Evolutionary conservation across 2,797 vertebrate species (phyloP).

Genomic region (Gallirallus australis): DNA sequence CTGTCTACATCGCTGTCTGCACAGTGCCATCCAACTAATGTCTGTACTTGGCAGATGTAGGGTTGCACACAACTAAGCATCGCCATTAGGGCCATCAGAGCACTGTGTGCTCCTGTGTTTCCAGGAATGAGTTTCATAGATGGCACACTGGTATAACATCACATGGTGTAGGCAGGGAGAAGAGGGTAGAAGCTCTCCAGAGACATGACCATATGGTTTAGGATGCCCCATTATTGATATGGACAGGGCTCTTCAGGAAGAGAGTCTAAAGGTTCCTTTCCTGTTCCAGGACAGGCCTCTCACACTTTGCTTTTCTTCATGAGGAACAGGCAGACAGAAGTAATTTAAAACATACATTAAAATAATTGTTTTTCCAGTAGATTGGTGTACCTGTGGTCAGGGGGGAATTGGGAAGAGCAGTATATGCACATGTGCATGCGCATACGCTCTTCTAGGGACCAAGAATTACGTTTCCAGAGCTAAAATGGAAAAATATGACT

Average conservation of each 20-base stretch:
- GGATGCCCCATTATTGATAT: not conserved
- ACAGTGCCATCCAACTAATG: not conserved
- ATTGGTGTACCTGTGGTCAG: not conserved
- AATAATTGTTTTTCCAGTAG: not conserved
- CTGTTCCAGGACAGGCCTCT: not conserved
- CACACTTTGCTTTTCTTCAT: not conserved
- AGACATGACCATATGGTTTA: not conserved
- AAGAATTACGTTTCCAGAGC: not conserved
- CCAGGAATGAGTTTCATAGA: not conserved
- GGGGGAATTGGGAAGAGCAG: not conserved
- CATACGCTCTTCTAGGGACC: not conserved
- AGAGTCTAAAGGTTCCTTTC: not conserved
- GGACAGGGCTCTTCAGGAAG: not conserved
- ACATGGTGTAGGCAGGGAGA: not conserved
- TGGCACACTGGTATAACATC: not conserved
- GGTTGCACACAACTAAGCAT: not conserved
- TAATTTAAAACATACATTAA: not conserved
- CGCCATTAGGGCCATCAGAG: not conserved
- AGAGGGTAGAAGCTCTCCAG: not conserved
- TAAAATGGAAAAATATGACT: slow-evolving; percentile 3
- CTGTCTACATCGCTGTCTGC: not conserved
- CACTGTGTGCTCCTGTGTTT: not conserved
- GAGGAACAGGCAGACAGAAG: not conserved
- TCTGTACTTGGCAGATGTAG: not conserved
- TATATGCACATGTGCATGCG: not conserved